Evolutionary conservation across 2,888 invertebrate genomes (phyloP), one percentile per base, ranked within the genome.

Genomic region (Operophtera brumata): DNA sequence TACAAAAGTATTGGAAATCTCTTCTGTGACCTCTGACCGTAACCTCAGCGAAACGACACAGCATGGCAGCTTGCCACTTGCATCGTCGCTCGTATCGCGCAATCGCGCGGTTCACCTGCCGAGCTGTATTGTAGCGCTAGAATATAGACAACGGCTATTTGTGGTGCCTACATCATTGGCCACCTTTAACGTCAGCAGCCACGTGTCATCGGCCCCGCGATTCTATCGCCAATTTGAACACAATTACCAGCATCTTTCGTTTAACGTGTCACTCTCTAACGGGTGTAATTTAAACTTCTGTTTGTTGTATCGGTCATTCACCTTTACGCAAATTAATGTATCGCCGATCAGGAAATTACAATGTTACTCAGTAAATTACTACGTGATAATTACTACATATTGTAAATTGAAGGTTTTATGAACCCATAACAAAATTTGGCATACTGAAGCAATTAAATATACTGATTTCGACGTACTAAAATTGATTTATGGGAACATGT

Each of bases 81-180:
- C 67, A 69, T 51, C 34, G 34, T 47, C 34, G 34, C 44, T 20
- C 44, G 53, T 65, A 60, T 63, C 61, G 53, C 64, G 64, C 65
- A 60, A 65, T 64, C 70, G 71, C 67, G 66, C 71, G 75, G 76
- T 77, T 82, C 85, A 86, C 82, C 84, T 84, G 83, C 71, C 73
- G 62, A 63, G 70, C 67, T 69, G 65, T 66, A 66, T 61, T 63
- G 65, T 64, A 66, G 61, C 68, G 57, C 58, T 66, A 70, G 57
- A 69, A 70, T 65, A 67, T 58, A 54, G 39, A 34, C 62, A 57
- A 57, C 11, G 45, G 68, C 79, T 87, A 88, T 86, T 86, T 80
- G 67, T 57, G 72, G 71, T 71, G 66, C 68, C 77, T 75, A 80
- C 86, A 84, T 84, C 84, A 84, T 74, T 62, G 67, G 73, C 77